A percentile compares a stretch with the other conserved stretches of the same genome.
These are phyloP conservation scores for Hapalemur alaotrensis DNA, from an alignment of 2,797 vertebrate genomes.

Conservation along the genomic window DNA sequence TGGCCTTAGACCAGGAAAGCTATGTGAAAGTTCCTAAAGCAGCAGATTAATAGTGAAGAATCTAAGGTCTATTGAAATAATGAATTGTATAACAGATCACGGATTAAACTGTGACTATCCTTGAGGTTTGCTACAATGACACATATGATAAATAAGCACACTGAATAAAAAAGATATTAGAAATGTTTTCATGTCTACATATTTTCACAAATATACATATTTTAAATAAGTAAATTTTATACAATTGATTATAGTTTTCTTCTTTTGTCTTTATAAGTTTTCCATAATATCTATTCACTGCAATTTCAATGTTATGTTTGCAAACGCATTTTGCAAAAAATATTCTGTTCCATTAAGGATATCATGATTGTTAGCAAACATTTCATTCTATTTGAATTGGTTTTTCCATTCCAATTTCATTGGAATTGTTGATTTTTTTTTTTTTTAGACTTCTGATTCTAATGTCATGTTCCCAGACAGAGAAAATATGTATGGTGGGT, in stretches of 20 bases:
- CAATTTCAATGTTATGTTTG: not conserved
- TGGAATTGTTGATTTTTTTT: not conserved
- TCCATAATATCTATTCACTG: not conserved
- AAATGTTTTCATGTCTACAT: not conserved
- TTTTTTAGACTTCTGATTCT: not conserved
- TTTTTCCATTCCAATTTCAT: too few relatives aligned
- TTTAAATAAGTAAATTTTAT: not conserved
- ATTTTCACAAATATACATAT: not conserved
- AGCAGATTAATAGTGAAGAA: not conserved
- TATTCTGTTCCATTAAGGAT: not conserved
- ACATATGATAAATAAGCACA: not conserved
- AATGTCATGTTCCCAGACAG: not conserved
- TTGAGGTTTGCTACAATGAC: not conserved
- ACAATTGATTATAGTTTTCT: not conserved
- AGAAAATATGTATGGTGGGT: not conserved
- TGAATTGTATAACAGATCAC: not conserved
- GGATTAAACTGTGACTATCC: not conserved
- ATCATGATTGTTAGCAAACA: not conserved
- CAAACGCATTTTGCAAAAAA: not conserved
- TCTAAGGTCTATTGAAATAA: not conserved
- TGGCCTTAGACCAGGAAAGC: not conserved
- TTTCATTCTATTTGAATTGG: not conserved
- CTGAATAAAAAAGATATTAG: not conserved
- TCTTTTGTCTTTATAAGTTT: not conserved
- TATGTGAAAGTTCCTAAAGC: not conserved